Percentiles rank a stretch among this genome's conserved stretches.
Evolutionary conservation across 2,797 vertebrate genomes (phyloP).

Genomic region (Bufotes viridis): DNA sequence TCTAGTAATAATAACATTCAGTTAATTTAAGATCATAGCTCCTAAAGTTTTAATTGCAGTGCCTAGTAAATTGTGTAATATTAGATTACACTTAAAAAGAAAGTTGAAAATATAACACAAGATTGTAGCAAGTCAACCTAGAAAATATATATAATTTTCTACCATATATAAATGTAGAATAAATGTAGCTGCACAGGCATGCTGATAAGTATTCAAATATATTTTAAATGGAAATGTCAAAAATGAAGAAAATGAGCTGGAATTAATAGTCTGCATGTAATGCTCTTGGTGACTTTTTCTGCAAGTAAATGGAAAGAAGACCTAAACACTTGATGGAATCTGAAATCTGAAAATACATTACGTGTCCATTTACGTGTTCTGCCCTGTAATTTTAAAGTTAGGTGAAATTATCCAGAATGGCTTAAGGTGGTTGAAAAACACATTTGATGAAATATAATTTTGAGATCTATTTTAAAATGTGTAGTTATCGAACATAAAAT

Average conservation of each 20-base stretch:
- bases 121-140: background rate
- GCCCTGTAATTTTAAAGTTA: slow-evolving; percentile 12
- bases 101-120: background rate
- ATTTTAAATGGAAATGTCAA: background rate
- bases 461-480: background rate
- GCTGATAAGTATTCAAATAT: background rate
- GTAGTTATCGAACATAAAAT: background rate
- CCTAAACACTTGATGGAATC: background rate
- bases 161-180: background rate
- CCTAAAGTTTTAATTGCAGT: background rate
- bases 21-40: background rate
- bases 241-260: background rate
- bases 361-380: background rate
- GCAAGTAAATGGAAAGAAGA: background rate
- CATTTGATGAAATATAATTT: background rate
- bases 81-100: background rate
- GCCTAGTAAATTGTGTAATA: background rate
- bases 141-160: background rate
- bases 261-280: background rate
- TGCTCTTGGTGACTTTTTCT: background rate
- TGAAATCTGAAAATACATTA: background rate
- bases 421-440: background rate
- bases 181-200: background rate
- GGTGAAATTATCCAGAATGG: slow-evolving; percentile 31
- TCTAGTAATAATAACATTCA: background rate